A percentile compares a stretch with the other conserved stretches of the same genome.
These are phyloP conservation scores for Natator depressus DNA, from an alignment of 2,113 vertebrate species.

Conservation along the genomic window DNA sequence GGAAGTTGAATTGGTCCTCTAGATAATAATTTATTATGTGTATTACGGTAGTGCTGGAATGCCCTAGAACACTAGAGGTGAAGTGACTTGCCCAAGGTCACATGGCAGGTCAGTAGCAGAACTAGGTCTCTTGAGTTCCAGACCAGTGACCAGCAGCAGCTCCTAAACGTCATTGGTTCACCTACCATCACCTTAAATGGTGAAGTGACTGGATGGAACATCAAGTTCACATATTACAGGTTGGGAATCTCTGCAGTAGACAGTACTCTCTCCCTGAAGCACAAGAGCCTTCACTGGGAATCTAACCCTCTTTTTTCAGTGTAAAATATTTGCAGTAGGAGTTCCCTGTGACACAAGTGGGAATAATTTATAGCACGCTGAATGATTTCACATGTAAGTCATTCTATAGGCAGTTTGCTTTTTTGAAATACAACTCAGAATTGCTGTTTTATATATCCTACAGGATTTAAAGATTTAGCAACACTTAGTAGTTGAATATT, in stretches of 20 bases:
- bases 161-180: background rate
- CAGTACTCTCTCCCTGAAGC: background rate
- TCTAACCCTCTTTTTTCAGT: background rate
- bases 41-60: background rate
- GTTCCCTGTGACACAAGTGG: background rate
- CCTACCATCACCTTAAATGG: background rate
- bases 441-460: background rate
- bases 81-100: background rate
- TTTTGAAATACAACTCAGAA: background rate
- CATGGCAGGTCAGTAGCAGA: background rate
- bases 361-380: background rate
- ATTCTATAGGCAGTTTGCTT: background rate
- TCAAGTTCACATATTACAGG: background rate
- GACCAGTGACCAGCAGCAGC: background rate
- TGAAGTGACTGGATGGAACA: background rate
- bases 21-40: background rate
- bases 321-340: background rate
- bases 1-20: background rate
- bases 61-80: background rate
- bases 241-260: background rate
- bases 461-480: background rate
- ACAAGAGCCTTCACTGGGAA: background rate
- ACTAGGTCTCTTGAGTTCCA: background rate
- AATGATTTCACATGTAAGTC: background rate
- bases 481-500: background rate